These are phyloP conservation scores for Pagetopsis macropterus DNA, from an alignment of 2,797 vertebrate genomes.

Conservation along the genomic window DNA sequence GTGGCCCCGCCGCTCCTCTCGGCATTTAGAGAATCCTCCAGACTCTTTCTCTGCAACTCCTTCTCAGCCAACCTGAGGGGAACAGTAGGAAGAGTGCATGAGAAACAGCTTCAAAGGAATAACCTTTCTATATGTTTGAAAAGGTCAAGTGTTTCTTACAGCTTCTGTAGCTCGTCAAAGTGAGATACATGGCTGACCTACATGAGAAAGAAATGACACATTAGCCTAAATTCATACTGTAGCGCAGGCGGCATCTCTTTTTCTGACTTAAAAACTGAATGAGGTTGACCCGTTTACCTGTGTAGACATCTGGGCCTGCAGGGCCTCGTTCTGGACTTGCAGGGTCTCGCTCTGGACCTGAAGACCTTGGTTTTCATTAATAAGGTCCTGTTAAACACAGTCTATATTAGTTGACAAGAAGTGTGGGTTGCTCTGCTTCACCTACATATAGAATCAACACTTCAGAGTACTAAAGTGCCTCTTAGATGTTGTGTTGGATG, in stretches of 20 bases:
- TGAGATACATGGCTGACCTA: slow-evolving; percentile 91
- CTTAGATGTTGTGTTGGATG: not conserved
- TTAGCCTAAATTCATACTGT: slow-evolving; percentile 14
- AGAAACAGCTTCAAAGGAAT: not conserved
- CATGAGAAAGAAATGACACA: slow-evolving; percentile 51
- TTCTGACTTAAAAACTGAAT: slow-evolving; percentile 7
- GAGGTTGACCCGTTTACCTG: slow-evolving; percentile 84
- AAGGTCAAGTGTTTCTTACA: slow-evolving; percentile 81
- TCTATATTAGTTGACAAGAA: not conserved
- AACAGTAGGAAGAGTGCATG: not conserved
- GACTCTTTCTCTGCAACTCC: slow-evolving; percentile 93
- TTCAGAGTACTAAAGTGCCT: not conserved
- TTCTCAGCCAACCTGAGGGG: slow-evolving; percentile 91
- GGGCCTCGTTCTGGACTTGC: slow-evolving; percentile 88
- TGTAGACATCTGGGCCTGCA: slow-evolving; percentile 91
- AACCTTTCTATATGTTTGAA: not conserved
- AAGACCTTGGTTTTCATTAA: slow-evolving; percentile 93
- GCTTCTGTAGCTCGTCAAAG: slow-evolving; percentile 96
- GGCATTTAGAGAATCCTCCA: slow-evolving; percentile 93
- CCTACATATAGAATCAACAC: not conserved
- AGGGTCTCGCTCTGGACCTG: slow-evolving; percentile 90
- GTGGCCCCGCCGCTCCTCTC: slow-evolving; percentile 90
- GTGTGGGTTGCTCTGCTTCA: not conserved
- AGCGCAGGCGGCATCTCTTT: not conserved
- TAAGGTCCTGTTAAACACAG: slow-evolving; percentile 87